These are phyloP conservation scores for Bombus pascuorum DNA, from an alignment of 1,140 invertebrate genomes.

Conservation along the genomic window DNA sequence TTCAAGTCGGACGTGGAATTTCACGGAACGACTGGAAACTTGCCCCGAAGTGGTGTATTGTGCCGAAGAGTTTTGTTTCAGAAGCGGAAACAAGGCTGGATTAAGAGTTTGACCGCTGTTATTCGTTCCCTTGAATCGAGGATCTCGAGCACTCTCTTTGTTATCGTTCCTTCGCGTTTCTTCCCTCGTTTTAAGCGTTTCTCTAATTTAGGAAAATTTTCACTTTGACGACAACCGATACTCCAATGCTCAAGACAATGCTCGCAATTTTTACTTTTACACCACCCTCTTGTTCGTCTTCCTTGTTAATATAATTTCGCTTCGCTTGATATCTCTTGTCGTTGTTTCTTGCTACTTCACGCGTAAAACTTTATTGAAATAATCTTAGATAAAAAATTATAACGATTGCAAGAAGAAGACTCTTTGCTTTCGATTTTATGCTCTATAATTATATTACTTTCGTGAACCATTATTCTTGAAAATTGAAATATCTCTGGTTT, in stretches of 20 bases:
- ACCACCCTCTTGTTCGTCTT: too few relatives aligned
- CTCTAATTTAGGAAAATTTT: slow-evolving; percentile 12
- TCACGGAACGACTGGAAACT: slow-evolving; percentile 1
- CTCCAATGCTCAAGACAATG: background rate
- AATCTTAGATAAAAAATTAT: background rate
- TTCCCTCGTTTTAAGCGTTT: background rate
- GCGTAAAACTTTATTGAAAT: background rate
- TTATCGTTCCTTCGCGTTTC: slow-evolving; percentile 2
- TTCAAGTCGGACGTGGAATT: slow-evolving; percentile 11
- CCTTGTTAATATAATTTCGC: background rate
- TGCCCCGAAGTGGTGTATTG: slow-evolving; percentile 4
- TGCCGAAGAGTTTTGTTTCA: slow-evolving; percentile 6
- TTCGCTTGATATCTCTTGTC: background rate
- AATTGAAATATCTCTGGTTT: too few relatives aligned
- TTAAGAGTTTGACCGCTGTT: slow-evolving; percentile 39
- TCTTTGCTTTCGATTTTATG: too few relatives aligned
- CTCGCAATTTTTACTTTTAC: background rate
- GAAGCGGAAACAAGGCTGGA: slow-evolving; percentile 25
- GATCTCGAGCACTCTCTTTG: slow-evolving; percentile 20
- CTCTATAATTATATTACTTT: too few relatives aligned
- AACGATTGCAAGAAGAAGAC: background rate
- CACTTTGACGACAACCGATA: slow-evolving; percentile 11
- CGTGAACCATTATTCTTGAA: too few relatives aligned
- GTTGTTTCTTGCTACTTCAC: background rate
- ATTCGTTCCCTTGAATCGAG: slow-evolving; percentile 31